phyloP scores from a whole-genome alignment of 2,797 vertebrate genomes.

The Cynodonichthys magdalenae region DNA sequence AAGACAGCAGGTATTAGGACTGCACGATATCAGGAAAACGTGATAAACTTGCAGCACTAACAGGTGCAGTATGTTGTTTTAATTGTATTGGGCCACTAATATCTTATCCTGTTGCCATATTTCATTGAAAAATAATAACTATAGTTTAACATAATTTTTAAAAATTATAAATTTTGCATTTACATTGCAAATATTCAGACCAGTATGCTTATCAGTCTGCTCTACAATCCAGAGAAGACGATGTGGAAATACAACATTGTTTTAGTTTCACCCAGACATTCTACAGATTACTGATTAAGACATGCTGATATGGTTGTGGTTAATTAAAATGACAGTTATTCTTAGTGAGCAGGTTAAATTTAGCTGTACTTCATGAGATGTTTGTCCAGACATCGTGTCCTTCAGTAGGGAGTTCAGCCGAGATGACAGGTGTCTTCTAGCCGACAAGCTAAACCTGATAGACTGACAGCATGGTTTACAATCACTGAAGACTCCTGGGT shows the following conservation, averaged over 20 bases:
- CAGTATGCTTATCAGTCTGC: neutral
- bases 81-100: too few species aligned
- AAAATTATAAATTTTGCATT: neutral
- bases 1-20: too few species aligned
- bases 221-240: neutral
- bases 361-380: neutral
- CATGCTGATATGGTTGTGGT: neutral
- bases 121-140: too few species aligned
- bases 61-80: too few species aligned
- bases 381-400: neutral
- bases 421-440: slow-evolving; percentile 16
- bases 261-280: neutral
- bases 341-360: neutral
- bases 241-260: neutral
- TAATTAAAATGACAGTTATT: neutral
- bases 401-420: slow-evolving; percentile 10
- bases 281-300: neutral
- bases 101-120: too few species aligned
- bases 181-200: neutral
- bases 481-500: slow-evolving; percentile 4
- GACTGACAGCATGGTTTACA: slow-evolving; percentile 37
- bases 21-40: too few species aligned
- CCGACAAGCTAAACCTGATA: slow-evolving; percentile 55
- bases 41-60: too few species aligned
- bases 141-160: too few species aligned